Percentiles rank a stretch among this genome's conserved stretches.
These are phyloP conservation scores for Chaetodon trifasciatus DNA, from an alignment of 2,797 vertebrate species.

Conservation along the genomic window DNA sequence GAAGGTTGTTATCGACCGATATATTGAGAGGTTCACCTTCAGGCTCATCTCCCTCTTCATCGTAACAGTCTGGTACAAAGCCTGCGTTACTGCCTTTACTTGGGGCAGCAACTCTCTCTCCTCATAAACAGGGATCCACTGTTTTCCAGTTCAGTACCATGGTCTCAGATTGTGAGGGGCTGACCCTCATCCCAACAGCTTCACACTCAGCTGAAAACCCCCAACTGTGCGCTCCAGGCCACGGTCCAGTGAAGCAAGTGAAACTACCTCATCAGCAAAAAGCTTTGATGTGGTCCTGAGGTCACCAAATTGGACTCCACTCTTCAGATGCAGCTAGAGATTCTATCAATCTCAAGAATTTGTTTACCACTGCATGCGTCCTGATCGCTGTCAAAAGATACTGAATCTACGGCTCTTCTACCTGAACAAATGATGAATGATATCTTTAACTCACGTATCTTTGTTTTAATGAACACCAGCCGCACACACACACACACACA, in stretches of 20 bases:
- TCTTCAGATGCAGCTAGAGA: constrained; percentile 14
- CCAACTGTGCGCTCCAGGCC: constrained; percentile 30
- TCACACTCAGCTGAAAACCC: constrained; percentile 30
- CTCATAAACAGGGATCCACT: constrained; percentile 9
- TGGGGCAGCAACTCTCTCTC: neutral
- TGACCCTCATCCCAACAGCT: constrained; percentile 43
- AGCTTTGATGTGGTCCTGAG: constrained; percentile 36
- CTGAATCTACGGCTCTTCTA: neutral
- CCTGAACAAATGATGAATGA: neutral
- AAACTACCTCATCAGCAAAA: constrained; percentile 64
- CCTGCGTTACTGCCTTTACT: neutral
- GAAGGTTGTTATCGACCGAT: neutral
- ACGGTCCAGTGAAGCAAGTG: constrained; percentile 51
- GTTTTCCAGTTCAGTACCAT: constrained; percentile 30
- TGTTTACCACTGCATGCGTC: constrained; percentile 23
- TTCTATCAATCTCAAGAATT: constrained; percentile 34
- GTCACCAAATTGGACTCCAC: constrained; percentile 43
- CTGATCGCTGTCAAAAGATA: neutral
- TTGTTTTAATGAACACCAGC: neutral
- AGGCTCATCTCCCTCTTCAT: constrained; percentile 9
- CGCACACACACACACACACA: neutral
- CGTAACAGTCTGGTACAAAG: neutral
- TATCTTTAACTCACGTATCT: neutral
- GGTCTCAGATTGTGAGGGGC: constrained; percentile 24
- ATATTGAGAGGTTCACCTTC: neutral